These are phyloP conservation scores for Macaria notata DNA, from an alignment of 2,888 invertebrate species.

Conservation along the genomic window DNA sequence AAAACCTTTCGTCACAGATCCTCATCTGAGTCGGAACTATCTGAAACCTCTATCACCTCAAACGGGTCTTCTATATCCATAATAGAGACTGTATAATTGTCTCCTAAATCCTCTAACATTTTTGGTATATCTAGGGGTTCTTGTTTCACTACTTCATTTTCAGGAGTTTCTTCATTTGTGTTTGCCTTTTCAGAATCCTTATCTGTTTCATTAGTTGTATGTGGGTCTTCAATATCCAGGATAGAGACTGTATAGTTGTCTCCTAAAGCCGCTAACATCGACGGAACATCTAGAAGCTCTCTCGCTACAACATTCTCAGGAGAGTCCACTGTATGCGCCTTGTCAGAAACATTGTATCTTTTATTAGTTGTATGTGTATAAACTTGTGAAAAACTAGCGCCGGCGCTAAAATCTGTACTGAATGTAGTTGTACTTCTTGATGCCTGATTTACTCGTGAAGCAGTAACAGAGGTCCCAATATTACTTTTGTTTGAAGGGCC, in stretches of 20 bases:
- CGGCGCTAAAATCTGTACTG: no score
- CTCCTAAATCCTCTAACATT: constrained; percentile 47
- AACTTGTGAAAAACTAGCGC: no score
- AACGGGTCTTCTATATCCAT: constrained; percentile 59
- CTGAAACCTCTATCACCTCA: constrained; percentile 58
- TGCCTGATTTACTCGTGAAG: no score
- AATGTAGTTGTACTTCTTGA: no score
- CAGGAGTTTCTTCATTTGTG: background rate
- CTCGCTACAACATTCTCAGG: constrained; percentile 27
- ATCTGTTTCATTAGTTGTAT: no score
- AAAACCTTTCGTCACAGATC: constrained; percentile 23
- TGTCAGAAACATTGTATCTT: no score
- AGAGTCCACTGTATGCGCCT: background rate
- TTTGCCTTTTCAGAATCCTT: no score
- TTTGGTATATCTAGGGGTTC: constrained; percentile 35
- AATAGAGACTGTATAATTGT: constrained; percentile 44
- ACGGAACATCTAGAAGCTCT: constrained; percentile 35
- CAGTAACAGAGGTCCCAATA: no score
- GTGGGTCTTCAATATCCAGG: constrained; percentile 55
- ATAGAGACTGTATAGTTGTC: constrained; percentile 45
- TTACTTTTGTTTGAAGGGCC: no score
- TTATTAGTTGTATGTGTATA: no score
- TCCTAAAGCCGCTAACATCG: constrained; percentile 48
- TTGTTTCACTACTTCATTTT: constrained; percentile 28
- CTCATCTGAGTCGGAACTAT: constrained; percentile 52